Percentiles rank a stretch among this genome's conserved stretches.
phyloP scores from a whole-genome alignment of 2,888 invertebrate species.

The Xanthorhoe spadicearia region DNA sequence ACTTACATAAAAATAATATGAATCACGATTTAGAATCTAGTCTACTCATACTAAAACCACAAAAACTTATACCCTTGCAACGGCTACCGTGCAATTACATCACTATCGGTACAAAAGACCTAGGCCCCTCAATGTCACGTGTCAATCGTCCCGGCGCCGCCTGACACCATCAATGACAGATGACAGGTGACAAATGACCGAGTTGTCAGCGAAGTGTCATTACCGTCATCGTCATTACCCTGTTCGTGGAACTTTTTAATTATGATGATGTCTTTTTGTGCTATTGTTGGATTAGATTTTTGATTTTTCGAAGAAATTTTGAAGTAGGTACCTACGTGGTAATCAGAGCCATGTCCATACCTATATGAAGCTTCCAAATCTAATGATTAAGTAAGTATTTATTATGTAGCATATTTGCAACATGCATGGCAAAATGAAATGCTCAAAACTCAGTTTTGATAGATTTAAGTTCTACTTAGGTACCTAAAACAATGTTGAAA shows the following conservation, averaged over 20 bases:
- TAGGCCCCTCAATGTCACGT: slow-evolving; percentile 57
- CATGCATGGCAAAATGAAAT: too few relatives aligned
- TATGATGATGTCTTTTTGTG: slow-evolving; percentile 45
- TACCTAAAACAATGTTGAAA: too few relatives aligned
- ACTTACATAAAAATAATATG: too few relatives aligned
- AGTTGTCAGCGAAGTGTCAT: slow-evolving; percentile 60
- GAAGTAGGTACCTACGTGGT: too few relatives aligned
- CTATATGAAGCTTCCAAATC: too few relatives aligned
- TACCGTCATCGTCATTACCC: slow-evolving; percentile 67
- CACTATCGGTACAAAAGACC: not conserved
- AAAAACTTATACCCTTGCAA: not conserved
- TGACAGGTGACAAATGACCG: slow-evolving; percentile 71
- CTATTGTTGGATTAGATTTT: slow-evolving; percentile 20
- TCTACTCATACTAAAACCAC: too few relatives aligned
- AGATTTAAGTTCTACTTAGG: too few relatives aligned
- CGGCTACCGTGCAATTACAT: not conserved
- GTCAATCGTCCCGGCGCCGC: slow-evolving; percentile 71
- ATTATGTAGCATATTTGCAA: too few relatives aligned
- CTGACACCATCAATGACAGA: slow-evolving; percentile 77
- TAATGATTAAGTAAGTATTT: too few relatives aligned
- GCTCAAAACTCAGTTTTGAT: too few relatives aligned
- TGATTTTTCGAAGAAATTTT: not conserved
- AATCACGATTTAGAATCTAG: too few relatives aligned
- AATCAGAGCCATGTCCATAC: too few relatives aligned
- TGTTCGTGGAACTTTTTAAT: slow-evolving; percentile 71